Evolutionary conservation across 2,888 invertebrate genomes (phyloP).

Genomic region (Xestobium rufovillosum): DNA sequence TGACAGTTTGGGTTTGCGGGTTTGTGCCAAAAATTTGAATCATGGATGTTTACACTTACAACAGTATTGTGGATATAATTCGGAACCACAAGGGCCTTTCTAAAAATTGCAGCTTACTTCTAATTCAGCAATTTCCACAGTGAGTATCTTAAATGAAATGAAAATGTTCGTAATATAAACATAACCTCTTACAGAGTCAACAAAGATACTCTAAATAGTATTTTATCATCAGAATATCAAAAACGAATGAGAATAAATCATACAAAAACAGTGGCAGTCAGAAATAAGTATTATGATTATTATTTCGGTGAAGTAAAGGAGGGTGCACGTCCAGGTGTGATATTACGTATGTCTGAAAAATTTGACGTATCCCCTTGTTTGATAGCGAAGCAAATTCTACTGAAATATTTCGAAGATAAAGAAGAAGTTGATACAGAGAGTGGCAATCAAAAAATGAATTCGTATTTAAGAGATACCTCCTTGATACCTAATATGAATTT

Average conservation of each 20-base stretch:
- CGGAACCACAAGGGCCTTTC: constrained; percentile 49
- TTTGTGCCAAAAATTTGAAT: too few relatives aligned
- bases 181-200: constrained; percentile 45
- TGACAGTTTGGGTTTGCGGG: too few relatives aligned
- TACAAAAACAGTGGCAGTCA: constrained; percentile 51
- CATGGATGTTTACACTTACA: constrained; percentile 38
- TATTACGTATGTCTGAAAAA: constrained; percentile 51
- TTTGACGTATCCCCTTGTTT: constrained; percentile 51
- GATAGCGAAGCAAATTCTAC: constrained; percentile 52
- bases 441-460: constrained; percentile 43
- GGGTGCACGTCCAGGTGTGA: constrained; percentile 50
- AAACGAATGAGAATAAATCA: constrained; percentile 57
- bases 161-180: constrained; percentile 12
- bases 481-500: constrained; percentile 62
- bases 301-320: constrained; percentile 40
- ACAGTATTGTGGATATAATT: constrained; percentile 51
- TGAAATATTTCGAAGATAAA: constrained; percentile 43
- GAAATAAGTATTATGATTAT: constrained; percentile 43
- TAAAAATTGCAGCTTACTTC: constrained; percentile 53
- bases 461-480: constrained; percentile 62
- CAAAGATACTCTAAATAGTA: constrained; percentile 58
- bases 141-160: constrained; percentile 33
- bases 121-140: constrained; percentile 52
- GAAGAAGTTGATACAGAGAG: constrained; percentile 23
- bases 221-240: constrained; percentile 58